Evolutionary conservation across 1,140 invertebrate genomes (phyloP), one percentile per base, ranked within the genome.

Genomic region (Oppia nitens): DNA sequence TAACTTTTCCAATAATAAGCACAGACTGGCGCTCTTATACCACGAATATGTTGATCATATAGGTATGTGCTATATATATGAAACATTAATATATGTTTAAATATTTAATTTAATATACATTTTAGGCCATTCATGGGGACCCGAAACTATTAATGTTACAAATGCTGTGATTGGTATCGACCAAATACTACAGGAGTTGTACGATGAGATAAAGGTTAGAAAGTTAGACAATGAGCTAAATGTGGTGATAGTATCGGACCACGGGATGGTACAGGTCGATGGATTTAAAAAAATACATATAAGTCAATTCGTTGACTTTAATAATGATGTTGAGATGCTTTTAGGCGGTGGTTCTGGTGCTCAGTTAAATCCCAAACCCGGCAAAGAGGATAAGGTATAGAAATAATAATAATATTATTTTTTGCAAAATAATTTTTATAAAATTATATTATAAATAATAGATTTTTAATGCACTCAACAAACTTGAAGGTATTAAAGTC

Each of bases 171-270:
- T 63, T 21, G 68, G 72, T 28, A 55, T 70, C 6, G 70, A 72
- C 60, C 55, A 64, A 20, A 61, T 64, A 6, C 28, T 72, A 17
- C 54, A 63, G 20, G 60, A 64, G 26, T 63, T 72, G 27, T 51
- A 69, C 20, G 60, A 68, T 45, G 55, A 63, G 28, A 48, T 70
- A 23, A 52, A 63, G 12, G 60, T 66, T 27, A 60, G 62, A 6
- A 55, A 64, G 20, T 52, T 71, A 23, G 62, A 66, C 23, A 60
- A 68, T 32, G 63, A 67, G 53, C 64, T 69, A 60, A 62, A 62
- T 51, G 40, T 64, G n/a, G 6, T 57, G 11, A 72, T 85, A 47
- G 68, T 83, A 1, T 83, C 81, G 67, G 84, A 86, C 70, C 84
- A 86, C 71, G 84, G 84, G 17, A 83, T 85, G 79, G 65, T 75